A percentile compares a stretch with the other conserved stretches of the same genome.
Conservation (phyloP, 1,140 invertebrate species). For the Pemphigus obesinymphae region DNA sequence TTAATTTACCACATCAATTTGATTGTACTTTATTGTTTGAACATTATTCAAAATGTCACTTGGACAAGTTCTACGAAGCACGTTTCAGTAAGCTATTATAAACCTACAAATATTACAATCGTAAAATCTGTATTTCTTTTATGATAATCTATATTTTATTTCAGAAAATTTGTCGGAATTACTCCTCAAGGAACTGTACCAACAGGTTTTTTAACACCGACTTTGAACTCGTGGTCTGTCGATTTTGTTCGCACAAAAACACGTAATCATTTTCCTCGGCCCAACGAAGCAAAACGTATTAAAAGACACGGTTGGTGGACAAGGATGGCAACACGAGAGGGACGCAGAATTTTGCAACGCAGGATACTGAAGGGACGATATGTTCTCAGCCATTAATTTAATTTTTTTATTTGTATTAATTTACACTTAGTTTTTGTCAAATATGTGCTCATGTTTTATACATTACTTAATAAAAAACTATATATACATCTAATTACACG, state of each 20-base stretch:
- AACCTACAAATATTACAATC: background rate
- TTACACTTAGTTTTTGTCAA: background rate
- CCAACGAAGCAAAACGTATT: constrained; percentile 65
- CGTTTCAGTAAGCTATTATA: constrained; percentile 14
- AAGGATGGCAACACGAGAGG: constrained; percentile 63
- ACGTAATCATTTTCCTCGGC: constrained; percentile 66
- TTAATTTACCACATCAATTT: background rate
- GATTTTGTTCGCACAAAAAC: constrained; percentile 52
- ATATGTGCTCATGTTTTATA: background rate
- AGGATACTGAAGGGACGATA: constrained; percentile 68
- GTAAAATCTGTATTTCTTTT: background rate
- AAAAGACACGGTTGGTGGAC: constrained; percentile 63
- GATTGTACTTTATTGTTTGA: background rate
- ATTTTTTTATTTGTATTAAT: background rate
- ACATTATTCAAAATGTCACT: background rate
- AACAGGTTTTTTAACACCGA: background rate
- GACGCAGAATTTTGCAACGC: constrained; percentile 66
- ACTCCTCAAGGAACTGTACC: background rate
- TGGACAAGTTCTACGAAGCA: background rate
- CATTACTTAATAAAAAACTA: background rate
- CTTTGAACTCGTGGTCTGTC: constrained; percentile 19
- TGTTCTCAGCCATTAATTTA: constrained; percentile 62
- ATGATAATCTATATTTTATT: background rate
- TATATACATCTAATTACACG: background rate
- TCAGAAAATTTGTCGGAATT: background rate